phyloP scores from a whole-genome alignment of 2,888 invertebrate genomes.

The Metacarcinus magister region DNA sequence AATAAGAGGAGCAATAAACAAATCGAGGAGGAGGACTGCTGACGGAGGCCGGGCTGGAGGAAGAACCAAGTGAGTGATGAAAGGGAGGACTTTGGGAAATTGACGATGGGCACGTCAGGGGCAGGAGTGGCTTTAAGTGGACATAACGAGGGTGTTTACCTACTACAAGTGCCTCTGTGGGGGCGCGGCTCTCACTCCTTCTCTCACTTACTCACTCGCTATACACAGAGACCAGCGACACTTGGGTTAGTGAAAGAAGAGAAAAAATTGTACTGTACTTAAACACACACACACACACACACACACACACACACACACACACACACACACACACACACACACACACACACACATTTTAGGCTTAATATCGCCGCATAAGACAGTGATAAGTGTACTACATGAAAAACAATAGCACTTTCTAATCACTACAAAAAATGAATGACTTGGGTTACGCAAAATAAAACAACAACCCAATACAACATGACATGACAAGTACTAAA shows the following conservation, averaged over 20 bases:
- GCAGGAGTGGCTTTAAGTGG: slow-evolving; percentile 63
- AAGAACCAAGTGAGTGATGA: not conserved
- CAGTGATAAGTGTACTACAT: too few relatives aligned
- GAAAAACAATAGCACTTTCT: too few relatives aligned
- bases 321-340: too few relatives aligned
- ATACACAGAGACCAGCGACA: not conserved
- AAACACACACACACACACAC: too few relatives aligned
- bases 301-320: too few relatives aligned
- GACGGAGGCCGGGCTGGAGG: not conserved
- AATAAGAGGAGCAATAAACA: slow-evolving; percentile 57
- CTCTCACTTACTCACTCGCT: not conserved
- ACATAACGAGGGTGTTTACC: slow-evolving; percentile 70
- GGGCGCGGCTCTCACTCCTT: not conserved
- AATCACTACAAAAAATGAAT: too few relatives aligned
- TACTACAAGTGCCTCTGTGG: slow-evolving; percentile 52
- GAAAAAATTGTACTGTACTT: not conserved
- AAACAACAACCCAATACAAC: not conserved
- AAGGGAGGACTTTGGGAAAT: slow-evolving; percentile 47
- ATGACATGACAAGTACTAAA: not conserved
- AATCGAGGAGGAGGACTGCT: not conserved
- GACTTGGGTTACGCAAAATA: too few relatives aligned
- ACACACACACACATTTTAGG: too few relatives aligned
- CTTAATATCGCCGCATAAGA: too few relatives aligned
- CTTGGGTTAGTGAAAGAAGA: not conserved
- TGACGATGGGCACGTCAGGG: slow-evolving; percentile 57